phyloP scores from a whole-genome alignment of 2,113 vertebrate species.

The Nannobrachium achirus region DNA sequence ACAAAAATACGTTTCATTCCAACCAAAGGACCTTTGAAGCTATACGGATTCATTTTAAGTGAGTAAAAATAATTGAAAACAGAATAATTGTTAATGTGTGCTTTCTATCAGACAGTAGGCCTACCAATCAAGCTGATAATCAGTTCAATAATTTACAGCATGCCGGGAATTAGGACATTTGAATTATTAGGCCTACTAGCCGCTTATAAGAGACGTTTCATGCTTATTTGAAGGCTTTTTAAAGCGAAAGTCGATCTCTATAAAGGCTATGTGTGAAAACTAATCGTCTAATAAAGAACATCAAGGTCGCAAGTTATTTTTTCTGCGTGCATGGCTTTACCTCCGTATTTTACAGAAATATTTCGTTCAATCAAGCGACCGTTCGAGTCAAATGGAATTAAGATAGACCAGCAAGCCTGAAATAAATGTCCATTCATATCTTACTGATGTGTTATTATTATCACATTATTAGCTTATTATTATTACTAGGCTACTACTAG shows the following conservation, averaged over 20 bases:
- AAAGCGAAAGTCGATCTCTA: too few species aligned
- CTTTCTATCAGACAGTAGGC: not conserved
- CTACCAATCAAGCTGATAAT: not conserved
- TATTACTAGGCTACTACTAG: not conserved
- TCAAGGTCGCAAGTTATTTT: too few species aligned
- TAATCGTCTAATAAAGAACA: too few species aligned
- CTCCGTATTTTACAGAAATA: not conserved
- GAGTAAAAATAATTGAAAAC: not conserved
- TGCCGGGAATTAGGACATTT: too few species aligned
- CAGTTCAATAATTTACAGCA: too few species aligned
- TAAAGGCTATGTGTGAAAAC: too few species aligned
- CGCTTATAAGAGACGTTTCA: too few species aligned
- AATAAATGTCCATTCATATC: not conserved
- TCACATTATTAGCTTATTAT: not conserved
- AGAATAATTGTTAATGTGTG: too few species aligned
- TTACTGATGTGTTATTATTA: not conserved
- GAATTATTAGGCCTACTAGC: too few species aligned
- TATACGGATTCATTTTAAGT: not conserved
- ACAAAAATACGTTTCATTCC: too few species aligned
- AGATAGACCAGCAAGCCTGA: not conserved
- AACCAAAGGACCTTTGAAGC: not conserved
- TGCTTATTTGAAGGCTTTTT: too few species aligned
- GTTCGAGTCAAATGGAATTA: not conserved
- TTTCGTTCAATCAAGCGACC: conserved; percentile 4
- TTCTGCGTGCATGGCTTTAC: too few species aligned